Evolutionary conservation across 2,888 invertebrate species (phyloP), one percentile per base, ranked within the genome.

Genomic region (Therioaphis trifolii): DNA sequence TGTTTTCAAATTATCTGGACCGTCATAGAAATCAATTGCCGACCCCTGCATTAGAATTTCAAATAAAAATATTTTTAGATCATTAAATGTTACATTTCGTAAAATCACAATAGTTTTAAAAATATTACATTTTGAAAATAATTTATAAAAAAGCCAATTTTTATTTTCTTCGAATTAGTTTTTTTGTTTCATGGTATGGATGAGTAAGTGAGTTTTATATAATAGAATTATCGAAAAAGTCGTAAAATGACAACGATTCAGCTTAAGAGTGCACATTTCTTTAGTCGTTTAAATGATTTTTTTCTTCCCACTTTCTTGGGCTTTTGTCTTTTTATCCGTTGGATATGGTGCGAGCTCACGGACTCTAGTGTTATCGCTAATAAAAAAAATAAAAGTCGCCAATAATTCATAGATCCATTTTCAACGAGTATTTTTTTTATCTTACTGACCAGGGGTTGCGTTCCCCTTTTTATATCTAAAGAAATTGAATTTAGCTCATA

Each of bases 321-420:
- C 71, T 71, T 80, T 80, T 80, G 74, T 82, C 72, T 74, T 82
- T 82, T 82, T 82, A 82, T 82, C 82, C 82, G 11, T 40, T 24
- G 72, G 63, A 82, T 82, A 63, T 74, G 49, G 63, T 82, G 82
- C 69, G 12, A 82, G 82, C 82, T 82, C 82, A 82, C 82, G 82
- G 49, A 74, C 82, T 35, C 72, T 72, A 72, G 63, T 72, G 80
- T 82, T 74, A 82, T 82, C 82, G 82, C 82, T 74, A 72, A 74
- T 82, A 82, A 82, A 82, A 80, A 82, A 49, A 61, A 82, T 82
- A 82, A 82, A 74, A 82, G 72, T 72, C 71, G 63, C 71, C 82
- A 63, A 82, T 82, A 82, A 82, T 74, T 82, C 82, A 82, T 82
- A 82, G 72, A 82, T 82, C 63, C 74, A 82, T 82, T 82, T 78